phyloP scores from a whole-genome alignment of 2,888 invertebrate species.

The Trissonchulus sp. region DNA sequence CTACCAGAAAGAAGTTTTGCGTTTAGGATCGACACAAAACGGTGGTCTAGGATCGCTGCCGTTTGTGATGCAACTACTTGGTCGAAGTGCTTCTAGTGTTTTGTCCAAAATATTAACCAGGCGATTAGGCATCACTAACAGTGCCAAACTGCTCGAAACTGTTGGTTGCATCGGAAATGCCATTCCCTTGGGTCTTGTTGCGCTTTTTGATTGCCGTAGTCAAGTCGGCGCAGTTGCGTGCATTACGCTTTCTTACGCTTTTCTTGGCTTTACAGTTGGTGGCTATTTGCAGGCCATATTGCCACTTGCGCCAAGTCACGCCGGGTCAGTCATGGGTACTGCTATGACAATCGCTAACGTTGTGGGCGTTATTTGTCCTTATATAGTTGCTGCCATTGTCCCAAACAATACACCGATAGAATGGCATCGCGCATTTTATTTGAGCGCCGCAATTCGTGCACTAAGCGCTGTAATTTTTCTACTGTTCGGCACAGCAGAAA shows the following conservation, averaged over 20 bases:
- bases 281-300: neutral
- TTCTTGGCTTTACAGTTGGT: conserved; percentile 23
- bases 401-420: neutral
- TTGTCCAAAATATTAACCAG: neutral
- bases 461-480: neutral
- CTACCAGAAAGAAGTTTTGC: conserved; percentile 13
- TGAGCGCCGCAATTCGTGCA: neutral
- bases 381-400: neutral
- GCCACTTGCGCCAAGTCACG: neutral
- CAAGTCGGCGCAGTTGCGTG: conserved; percentile 10
- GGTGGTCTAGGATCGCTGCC: conserved; percentile 8
- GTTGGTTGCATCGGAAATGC: neutral
- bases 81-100: neutral
- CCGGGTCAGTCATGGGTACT: neutral
- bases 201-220: conserved; percentile 9
- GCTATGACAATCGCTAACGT: neutral
- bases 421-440: neutral
- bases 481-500: neutral
- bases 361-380: neutral
- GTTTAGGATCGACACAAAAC: neutral
- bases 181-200: neutral
- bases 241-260: neutral
- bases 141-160: neutral
- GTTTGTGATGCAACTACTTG: neutral
- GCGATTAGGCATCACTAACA: neutral